A percentile compares a stretch with the other conserved stretches of the same genome.
Evolutionary conservation across 2,888 invertebrate species (phyloP).

Genomic region (Acanthosepion pharaonis): DNA sequence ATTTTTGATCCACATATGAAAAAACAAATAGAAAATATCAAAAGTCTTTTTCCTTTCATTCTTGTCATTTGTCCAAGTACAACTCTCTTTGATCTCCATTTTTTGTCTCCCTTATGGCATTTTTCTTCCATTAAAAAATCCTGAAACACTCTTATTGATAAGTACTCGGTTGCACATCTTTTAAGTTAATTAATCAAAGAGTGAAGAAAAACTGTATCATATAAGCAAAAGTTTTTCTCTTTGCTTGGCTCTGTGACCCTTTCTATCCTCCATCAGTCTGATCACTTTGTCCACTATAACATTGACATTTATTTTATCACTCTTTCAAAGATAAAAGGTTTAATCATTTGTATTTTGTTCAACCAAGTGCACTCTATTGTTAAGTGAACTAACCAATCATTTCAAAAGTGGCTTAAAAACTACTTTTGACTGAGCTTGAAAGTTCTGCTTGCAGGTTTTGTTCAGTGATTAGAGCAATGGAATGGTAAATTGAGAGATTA

Average conservation of each 20-base stretch:
- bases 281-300: background rate
- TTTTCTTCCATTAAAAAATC: background rate
- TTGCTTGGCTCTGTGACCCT: background rate
- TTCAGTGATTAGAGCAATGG: background rate
- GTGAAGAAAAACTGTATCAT: background rate
- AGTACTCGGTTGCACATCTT: background rate
- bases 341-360: background rate
- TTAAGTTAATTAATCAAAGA: slow-evolving; percentile 22
- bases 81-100: background rate
- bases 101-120: background rate
- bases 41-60: slow-evolving; percentile 33
- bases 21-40: background rate
- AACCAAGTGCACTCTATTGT: background rate
- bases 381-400: slow-evolving; percentile 12
- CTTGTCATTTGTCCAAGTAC: slow-evolving; percentile 22
- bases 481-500: background rate
- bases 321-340: background rate
- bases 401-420: background rate
- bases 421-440: background rate
- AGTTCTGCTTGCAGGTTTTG: background rate
- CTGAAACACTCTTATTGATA: background rate
- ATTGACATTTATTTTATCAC: slow-evolving; percentile 4
- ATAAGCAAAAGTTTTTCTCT: background rate
- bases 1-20: background rate
- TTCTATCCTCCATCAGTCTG: background rate